Evolutionary conservation across 2,113 vertebrate species (phyloP).

Genomic region (Fukomys damarensis): DNA sequence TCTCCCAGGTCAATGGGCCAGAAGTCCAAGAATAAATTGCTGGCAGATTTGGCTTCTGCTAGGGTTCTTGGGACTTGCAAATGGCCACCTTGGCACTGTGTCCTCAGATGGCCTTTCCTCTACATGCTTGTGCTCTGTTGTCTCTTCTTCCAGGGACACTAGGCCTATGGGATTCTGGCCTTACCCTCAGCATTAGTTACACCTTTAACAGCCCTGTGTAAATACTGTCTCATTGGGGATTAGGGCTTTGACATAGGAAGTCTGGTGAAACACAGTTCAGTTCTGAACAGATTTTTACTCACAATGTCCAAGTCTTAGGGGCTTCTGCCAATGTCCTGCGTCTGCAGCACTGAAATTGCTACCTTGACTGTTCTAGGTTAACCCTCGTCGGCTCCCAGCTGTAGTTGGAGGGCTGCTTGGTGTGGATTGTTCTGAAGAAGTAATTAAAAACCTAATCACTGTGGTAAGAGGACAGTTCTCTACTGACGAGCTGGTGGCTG

Average conservation of each 20-base stretch:
- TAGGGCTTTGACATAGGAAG: neutral
- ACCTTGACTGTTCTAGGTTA: conserved; percentile 88
- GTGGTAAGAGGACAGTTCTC: conserved; percentile 96
- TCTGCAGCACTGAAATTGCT: neutral
- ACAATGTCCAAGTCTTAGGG: neutral
- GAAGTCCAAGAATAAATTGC: neutral
- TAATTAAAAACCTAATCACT: conserved; percentile 95
- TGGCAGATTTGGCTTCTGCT: neutral
- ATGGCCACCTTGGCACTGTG: neutral
- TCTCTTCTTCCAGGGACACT: neutral
- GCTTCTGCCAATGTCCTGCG: neutral
- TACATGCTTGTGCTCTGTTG: neutral
- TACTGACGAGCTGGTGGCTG: conserved; percentile 94
- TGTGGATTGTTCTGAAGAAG: conserved; percentile 95
- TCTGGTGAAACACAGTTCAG: neutral
- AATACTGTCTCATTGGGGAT: neutral
- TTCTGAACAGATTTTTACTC: neutral
- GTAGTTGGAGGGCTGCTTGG: conserved; percentile 95
- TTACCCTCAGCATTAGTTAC: neutral
- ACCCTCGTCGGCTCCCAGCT: conserved; percentile 94
- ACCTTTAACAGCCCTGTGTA: neutral
- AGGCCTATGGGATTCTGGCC: neutral
- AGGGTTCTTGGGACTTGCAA: neutral
- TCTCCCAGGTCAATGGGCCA: neutral
- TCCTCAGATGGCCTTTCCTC: neutral